Evolutionary conservation across 2,113 vertebrate species (phyloP).

Genomic region (Calyptommatus sinebrachiatus): DNA sequence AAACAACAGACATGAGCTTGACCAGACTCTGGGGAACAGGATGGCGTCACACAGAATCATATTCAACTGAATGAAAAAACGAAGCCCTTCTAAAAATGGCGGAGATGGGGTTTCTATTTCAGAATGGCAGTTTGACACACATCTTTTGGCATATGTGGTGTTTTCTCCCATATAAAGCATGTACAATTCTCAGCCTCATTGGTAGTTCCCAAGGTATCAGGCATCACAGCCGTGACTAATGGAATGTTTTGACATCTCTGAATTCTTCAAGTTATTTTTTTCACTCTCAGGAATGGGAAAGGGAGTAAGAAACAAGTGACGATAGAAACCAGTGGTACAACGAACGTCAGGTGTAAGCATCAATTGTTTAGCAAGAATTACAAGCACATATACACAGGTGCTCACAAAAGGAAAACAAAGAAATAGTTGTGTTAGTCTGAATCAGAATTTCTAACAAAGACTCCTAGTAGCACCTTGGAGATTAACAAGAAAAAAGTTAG

Average conservation of each 20-base stretch:
- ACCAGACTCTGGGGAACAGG: too few species aligned
- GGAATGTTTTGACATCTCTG: constrained; percentile 63
- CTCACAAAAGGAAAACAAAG: background rate
- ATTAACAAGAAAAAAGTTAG: too few species aligned
- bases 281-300: constrained; percentile 49
- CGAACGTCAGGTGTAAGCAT: background rate
- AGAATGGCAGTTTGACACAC: background rate
- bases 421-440: too few species aligned
- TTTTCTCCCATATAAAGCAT: rapidly evolving
- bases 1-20: too few species aligned
- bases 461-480: too few species aligned
- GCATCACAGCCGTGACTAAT: constrained; percentile 53
- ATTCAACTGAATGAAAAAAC: too few species aligned
- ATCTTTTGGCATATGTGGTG: background rate
- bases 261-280: constrained; percentile 54
- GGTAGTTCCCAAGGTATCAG: constrained; percentile 46
- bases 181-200: constrained; percentile 31
- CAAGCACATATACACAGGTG: background rate
- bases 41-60: too few species aligned
- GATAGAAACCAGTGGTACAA: constrained; percentile 13
- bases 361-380: background rate
- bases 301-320: constrained; percentile 41
- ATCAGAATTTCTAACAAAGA: too few species aligned
- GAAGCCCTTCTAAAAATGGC: background rate
- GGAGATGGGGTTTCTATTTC: background rate